Conservation (phyloP, 2,113 vertebrate species). For the Neoarius graeffei region DNA sequence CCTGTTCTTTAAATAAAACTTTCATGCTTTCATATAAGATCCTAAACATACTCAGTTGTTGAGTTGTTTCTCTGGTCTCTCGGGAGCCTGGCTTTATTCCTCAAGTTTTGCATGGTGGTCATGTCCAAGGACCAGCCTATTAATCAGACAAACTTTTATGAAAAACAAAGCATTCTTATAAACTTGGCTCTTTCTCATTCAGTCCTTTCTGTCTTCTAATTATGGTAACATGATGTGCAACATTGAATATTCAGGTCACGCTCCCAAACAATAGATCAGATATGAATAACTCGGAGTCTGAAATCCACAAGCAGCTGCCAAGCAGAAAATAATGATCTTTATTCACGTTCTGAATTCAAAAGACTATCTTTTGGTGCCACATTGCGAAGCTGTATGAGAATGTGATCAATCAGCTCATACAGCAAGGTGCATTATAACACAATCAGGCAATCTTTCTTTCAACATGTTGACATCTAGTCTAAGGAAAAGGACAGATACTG, state of each 20-base stretch:
- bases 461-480: neutral
- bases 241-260: slow-evolving; percentile 21
- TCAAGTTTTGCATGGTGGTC: slow-evolving; percentile 12
- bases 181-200: slow-evolving; percentile 11
- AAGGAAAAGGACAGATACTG: neutral
- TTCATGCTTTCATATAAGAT: neutral
- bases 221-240: slow-evolving; percentile 30
- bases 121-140: neutral
- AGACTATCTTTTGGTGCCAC: neutral
- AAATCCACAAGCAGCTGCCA: slow-evolving; percentile 24
- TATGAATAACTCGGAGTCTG: slow-evolving; percentile 8
- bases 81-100: neutral
- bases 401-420: neutral
- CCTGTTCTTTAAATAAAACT: no score
- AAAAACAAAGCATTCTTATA: slow-evolving; percentile 28
- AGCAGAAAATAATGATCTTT: slow-evolving; percentile 6
- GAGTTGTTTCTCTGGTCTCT: slow-evolving; percentile 13
- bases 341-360: neutral
- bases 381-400: neutral
- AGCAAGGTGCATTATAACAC: slow-evolving; percentile 6
- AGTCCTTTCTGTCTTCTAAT: slow-evolving; percentile 20
- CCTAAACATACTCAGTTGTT: neutral
- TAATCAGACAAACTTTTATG: slow-evolving; percentile 42
- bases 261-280: slow-evolving; percentile 8
- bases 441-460: neutral